These are phyloP conservation scores for Ctenopoma kingsleyae DNA, from an alignment of 2,797 vertebrate species.

Conservation along the genomic window DNA sequence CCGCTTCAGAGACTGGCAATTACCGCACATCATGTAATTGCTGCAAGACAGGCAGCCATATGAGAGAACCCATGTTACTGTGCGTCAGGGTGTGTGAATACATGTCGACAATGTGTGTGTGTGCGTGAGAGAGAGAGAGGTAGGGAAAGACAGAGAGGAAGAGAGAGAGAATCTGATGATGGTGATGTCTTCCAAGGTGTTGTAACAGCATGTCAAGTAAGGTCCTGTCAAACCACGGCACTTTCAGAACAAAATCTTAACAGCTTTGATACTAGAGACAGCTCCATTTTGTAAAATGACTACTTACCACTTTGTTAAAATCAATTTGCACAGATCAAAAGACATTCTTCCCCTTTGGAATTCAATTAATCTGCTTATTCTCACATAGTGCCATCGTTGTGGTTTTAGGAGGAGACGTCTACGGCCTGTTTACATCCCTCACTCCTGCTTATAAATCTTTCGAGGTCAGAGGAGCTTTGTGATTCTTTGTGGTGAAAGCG, in stretches of 20 bases:
- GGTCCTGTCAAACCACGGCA: conserved; percentile 71
- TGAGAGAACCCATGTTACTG: conserved; percentile 80
- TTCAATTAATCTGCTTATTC: conserved; percentile 66
- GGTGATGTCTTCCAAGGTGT: conserved; percentile 64
- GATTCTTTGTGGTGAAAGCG: conserved; percentile 48
- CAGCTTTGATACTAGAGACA: conserved; percentile 65
- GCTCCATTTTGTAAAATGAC: conserved; percentile 61
- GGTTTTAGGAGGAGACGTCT: conserved; percentile 57
- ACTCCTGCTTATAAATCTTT: conserved; percentile 64
- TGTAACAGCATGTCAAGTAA: conserved; percentile 55
- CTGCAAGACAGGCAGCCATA: conserved; percentile 85
- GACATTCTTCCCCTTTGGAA: conserved; percentile 51
- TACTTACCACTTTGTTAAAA: conserved; percentile 67
- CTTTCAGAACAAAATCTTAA: conserved; percentile 71
- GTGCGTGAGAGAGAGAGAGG: conserved; percentile 4
- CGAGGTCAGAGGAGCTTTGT: conserved; percentile 67
- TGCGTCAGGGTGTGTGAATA: conserved; percentile 51
- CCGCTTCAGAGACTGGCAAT: conserved; percentile 88
- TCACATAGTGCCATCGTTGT: conserved; percentile 46
- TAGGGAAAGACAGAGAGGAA: background rate
- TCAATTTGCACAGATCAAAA: conserved; percentile 70
- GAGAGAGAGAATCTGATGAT: conserved; percentile 33
- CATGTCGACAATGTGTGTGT: conserved; percentile 32
- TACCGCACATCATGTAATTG: conserved; percentile 87
- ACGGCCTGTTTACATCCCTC: conserved; percentile 63